A percentile compares a stretch with the other conserved stretches of the same genome.
Evolutionary conservation across 2,797 vertebrate species (phyloP).

Genomic region (Mormyrops attenuatus): DNA sequence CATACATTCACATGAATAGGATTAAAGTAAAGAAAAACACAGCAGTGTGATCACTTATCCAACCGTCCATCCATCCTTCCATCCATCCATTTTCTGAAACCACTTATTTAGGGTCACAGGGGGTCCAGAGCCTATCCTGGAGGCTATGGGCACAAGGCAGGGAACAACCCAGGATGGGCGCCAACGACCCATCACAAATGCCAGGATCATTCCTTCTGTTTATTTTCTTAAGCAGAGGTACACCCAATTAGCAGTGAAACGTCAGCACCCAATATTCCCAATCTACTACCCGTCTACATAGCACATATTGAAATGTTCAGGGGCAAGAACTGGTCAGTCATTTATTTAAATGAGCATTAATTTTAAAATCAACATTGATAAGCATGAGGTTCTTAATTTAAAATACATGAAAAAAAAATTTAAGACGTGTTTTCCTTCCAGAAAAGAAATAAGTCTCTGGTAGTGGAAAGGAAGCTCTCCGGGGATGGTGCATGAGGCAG

Average conservation of each 20-base stretch:
- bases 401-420: not conserved
- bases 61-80: no score
- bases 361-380: not conserved
- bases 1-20: not conserved
- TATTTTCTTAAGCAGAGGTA: not conserved
- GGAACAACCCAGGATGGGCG: no score
- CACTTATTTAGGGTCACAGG: no score
- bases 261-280: not conserved
- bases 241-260: not conserved
- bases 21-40: not conserved
- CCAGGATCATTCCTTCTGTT: not conserved
- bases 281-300: not conserved
- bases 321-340: not conserved
- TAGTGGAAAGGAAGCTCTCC: not conserved
- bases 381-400: not conserved
- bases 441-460: not conserved
- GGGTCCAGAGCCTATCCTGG: no score
- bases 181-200: not conserved
- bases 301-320: not conserved
- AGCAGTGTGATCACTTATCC: not conserved
- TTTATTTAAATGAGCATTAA: not conserved
- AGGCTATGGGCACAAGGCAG: no score
- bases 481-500: not conserved
- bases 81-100: no score
- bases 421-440: not conserved